These are phyloP conservation scores for Onychostruthus taczanowskii DNA, from an alignment of 2,113 vertebrate species.

Conservation along the genomic window DNA sequence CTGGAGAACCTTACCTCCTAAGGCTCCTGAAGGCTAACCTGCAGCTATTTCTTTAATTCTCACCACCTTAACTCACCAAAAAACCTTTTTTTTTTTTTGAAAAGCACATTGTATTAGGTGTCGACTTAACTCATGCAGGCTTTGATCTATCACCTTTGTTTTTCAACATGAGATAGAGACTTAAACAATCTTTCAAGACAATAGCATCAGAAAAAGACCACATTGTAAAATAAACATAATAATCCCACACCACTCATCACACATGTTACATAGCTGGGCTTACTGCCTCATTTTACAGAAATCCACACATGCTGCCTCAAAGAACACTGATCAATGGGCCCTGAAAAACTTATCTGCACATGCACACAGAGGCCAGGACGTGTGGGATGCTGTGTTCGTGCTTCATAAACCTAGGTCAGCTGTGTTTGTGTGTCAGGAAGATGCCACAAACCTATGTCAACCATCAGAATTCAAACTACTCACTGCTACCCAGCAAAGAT, in stretches of 20 bases:
- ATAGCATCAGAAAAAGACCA: neutral
- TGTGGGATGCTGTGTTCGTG: neutral
- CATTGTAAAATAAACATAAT: neutral
- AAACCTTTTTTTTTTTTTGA: neutral
- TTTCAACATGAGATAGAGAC: neutral
- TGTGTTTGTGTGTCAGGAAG: neutral
- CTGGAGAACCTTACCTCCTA: neutral
- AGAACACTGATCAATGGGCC: neutral
- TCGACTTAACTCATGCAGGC: neutral
- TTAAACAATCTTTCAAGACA: slow-evolving; percentile 18
- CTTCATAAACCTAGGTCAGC: neutral
- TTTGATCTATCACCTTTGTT: slow-evolving; percentile 41
- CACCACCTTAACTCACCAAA: neutral
- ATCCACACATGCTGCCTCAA: neutral
- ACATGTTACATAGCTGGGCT: neutral
- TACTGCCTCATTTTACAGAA: neutral
- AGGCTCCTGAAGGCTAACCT: neutral
- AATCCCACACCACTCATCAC: neutral
- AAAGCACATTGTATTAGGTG: neutral
- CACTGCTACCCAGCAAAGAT: neutral
- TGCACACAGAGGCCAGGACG: neutral
- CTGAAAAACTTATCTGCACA: neutral
- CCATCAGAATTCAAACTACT: neutral
- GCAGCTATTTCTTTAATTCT: neutral
- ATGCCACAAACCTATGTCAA: neutral